Percentiles rank a stretch among this genome's conserved stretches.
Evolutionary conservation across 2,888 invertebrate genomes (phyloP).

Genomic region (Ochlodes sylvanus): DNA sequence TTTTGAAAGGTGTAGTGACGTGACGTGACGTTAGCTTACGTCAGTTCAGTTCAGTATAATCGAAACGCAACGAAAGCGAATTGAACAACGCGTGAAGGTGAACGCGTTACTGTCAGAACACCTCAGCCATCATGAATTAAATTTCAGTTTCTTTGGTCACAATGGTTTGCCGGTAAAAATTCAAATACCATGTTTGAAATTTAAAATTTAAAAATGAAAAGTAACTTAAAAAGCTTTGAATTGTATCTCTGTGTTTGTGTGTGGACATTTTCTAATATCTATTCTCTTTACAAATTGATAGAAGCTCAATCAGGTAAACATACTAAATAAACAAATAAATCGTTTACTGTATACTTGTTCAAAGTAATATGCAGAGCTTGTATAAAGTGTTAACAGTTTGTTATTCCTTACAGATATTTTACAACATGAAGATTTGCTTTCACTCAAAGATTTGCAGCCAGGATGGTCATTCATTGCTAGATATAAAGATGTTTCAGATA

Average conservation of each 20-base stretch:
- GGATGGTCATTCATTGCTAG: conserved; percentile 85
- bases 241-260: conserved; percentile 73
- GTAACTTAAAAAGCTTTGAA: conserved; percentile 63
- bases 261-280: conserved; percentile 84
- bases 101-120: too few species aligned
- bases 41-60: too few species aligned
- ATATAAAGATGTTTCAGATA: conserved; percentile 88
- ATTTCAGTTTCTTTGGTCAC: not conserved
- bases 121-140: too few species aligned
- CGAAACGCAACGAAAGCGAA: too few species aligned
- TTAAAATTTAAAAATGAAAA: conserved; percentile 52
- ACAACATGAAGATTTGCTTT: conserved; percentile 49
- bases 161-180: conserved; percentile 40
- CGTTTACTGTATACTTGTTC: not conserved
- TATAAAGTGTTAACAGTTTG: not conserved
- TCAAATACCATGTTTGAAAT: conserved; percentile 34
- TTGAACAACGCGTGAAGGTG: too few species aligned
- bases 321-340: not conserved
- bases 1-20: too few species aligned
- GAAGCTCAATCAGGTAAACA: conserved; percentile 80
- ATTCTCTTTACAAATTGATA: conserved; percentile 83
- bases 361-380: not conserved
- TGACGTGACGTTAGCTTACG: too few species aligned
- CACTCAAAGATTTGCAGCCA: conserved; percentile 77
- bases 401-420: conserved; percentile 62